A percentile compares a stretch with the other conserved stretches of the same genome.
Conservation (phyloP, 2,797 vertebrate species). For the Meriones psammophilus region DNA sequence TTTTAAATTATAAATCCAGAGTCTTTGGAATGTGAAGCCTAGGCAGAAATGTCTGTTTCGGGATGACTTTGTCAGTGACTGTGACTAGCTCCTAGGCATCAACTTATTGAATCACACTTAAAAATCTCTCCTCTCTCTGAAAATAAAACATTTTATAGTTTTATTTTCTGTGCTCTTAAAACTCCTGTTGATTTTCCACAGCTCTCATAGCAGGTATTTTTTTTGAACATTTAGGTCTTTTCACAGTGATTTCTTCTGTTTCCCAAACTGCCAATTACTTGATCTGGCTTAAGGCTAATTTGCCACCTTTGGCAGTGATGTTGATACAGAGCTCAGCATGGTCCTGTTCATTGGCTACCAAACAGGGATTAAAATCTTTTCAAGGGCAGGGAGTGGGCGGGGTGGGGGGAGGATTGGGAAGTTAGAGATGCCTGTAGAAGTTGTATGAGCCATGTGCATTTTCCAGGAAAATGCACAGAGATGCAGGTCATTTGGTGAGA, state of each 20-base stretch:
- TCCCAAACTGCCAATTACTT: conserved; percentile 41
- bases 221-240: conserved; percentile 11
- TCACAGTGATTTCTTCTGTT: conserved; percentile 14
- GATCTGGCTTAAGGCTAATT: not conserved
- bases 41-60: not conserved
- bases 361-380: not conserved
- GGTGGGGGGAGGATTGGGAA: too few species aligned
- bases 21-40: conserved; percentile 57
- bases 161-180: conserved; percentile 54
- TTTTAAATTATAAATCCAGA: conserved; percentile 65
- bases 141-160: conserved; percentile 33
- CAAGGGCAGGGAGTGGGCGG: not conserved
- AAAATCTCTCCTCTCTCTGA: not conserved
- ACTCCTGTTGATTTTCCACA: conserved; percentile 39
- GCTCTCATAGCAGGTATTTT: not conserved
- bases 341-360: not conserved
- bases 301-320: not conserved
- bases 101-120: conserved; percentile 24
- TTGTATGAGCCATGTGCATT: not conserved
- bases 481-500: not conserved
- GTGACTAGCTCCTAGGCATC: conserved; percentile 39
- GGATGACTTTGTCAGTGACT: conserved; percentile 21
- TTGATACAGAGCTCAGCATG: not conserved
- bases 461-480: not conserved
- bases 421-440: not conserved